A percentile compares a stretch with the other conserved stretches of the same genome.
phyloP scores from a whole-genome alignment of 2,797 vertebrate genomes.

The Trachops cirrhosus region DNA sequence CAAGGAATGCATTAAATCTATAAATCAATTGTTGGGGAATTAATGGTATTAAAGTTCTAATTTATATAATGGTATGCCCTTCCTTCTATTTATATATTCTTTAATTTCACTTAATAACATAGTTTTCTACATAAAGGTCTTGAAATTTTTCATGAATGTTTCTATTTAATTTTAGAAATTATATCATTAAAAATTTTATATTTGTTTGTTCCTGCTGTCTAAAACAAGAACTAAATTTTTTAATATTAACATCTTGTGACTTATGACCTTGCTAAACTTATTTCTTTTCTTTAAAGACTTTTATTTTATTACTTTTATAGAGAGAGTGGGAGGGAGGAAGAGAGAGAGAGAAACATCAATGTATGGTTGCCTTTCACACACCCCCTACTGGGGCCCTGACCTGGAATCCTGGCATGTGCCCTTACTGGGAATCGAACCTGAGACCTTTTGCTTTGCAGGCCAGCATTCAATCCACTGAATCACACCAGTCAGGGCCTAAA shows the following conservation, averaged over 20 bases:
- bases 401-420: too few relatives aligned
- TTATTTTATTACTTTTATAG: too few relatives aligned
- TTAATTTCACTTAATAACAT: background rate
- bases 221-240: background rate
- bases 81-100: background rate
- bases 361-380: too few relatives aligned
- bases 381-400: too few relatives aligned
- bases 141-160: background rate
- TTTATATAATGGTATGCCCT: background rate
- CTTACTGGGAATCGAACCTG: too few relatives aligned
- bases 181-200: background rate
- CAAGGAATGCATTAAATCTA: background rate
- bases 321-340: too few relatives aligned
- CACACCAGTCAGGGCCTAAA: background rate
- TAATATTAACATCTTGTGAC: background rate
- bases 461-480: too few relatives aligned
- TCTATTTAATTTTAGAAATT: background rate
- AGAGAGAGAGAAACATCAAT: too few relatives aligned
- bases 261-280: background rate
- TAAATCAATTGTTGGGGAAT: background rate
- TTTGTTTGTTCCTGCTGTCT: background rate
- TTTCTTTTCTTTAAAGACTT: too few relatives aligned
- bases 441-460: too few relatives aligned
- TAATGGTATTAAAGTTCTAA: background rate
- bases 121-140: background rate